These are phyloP conservation scores for Rhinophrynus dorsalis DNA, from an alignment of 2,797 vertebrate species.

Conservation along the genomic window DNA sequence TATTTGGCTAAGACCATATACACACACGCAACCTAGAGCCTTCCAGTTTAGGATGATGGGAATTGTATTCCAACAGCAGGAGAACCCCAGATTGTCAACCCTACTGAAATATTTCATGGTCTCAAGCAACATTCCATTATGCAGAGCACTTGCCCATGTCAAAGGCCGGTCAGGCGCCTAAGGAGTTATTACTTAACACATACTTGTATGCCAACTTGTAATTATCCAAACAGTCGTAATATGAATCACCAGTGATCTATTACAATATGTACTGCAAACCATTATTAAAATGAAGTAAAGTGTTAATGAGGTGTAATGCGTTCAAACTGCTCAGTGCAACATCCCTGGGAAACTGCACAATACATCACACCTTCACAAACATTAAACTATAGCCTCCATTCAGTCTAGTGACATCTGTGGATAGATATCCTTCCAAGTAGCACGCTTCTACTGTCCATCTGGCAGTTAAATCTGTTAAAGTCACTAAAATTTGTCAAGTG, in stretches of 20 bases:
- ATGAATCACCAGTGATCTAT: background rate
- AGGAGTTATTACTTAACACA: no score
- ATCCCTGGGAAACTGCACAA: background rate
- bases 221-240: no score
- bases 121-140: no score
- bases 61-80: no score
- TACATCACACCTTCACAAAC: conserved; percentile 16
- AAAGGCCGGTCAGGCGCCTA: no score
- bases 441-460: conserved; percentile 25
- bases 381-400: background rate
- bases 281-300: background rate
- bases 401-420: background rate
- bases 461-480: conserved; percentile 31
- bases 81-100: no score
- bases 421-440: background rate
- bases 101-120: no score
- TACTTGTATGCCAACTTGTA: no score
- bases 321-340: background rate
- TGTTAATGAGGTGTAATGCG: background rate
- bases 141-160: no score
- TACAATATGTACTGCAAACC: background rate
- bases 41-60: no score
- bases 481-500: conserved; percentile 1
- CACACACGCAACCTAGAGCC: no score
- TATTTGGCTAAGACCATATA: no score